Base-by-base conservation (phyloP, 2,888 invertebrate genomes). In the Microctonus hyperodae region DNA sequence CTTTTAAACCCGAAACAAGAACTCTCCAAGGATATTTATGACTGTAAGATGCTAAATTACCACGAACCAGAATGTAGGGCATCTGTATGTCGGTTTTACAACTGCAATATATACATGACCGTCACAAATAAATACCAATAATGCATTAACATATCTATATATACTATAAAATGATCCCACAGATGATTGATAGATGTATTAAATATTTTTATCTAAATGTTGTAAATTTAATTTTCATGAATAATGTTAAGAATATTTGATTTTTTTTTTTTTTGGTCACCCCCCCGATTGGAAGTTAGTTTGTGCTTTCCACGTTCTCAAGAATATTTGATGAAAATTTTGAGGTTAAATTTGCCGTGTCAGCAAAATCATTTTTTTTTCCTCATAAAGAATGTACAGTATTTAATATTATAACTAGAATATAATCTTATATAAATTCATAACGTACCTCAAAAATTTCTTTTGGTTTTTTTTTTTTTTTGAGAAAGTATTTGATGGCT, bases 31-130 rank as follows among this genome's bases (percentile, higher is more conserved):
- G 93, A 87, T 92, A 91, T 86, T 90, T 91, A 86, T 93, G 91
- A 86, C 92, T 91, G 85, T 93, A 93, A 59, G 94, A 92, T 85
- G 93, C 92, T 82, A 94, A 88, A 87, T 94, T 94, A 86, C 94
- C 94, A 85, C 94, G 90, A 81, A 94, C 92, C 87, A 94, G 88
- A 88, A 94, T 92, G 90, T 94, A 94, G 87, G 94, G 94, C 94
- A 94, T 94, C 80, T 81, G 80, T 80, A 74, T 74, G 74, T 73
- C 70, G 72, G 69, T 67, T 53, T 73, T 69, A 71, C 67, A 74
- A 66, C 73, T 73, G 73, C 57, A 74, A 73, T 70, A 63, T 69
- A 70, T 66, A 73, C 67, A 67, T 72, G 69, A 65, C 51, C 58
- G 37, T 63, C 53, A 62, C 63, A 64, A 22, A 57, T 35, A 56